Evolutionary conservation across 2,797 vertebrate species (phyloP), one percentile per base, ranked within the genome.

Genomic region (Hirundo rustica): DNA sequence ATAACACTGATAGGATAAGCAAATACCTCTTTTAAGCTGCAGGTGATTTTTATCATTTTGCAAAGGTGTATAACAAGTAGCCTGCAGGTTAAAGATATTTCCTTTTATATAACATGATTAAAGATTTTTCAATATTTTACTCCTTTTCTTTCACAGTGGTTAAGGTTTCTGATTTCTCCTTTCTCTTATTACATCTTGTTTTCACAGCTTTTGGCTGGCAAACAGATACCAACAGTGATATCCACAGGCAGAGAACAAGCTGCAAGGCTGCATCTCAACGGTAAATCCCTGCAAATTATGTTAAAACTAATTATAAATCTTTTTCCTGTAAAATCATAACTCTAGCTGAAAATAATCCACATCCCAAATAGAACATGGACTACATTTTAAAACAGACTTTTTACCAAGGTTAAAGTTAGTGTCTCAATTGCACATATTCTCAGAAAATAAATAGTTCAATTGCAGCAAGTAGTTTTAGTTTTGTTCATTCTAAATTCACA

Each of bases 221-320:
- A 96, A 78, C 66, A 77, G 82, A 91, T 80, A 86, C 83, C 74
- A 67, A 68, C 51, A 67, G 58, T 50, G 82, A 94, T 93, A 93
- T 67, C 74, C 66, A 93, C 44, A 48, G 82, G 79, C 91, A 91
- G 78, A 48, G 75, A 95, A 74, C 44, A 91, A 93, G 50, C 65
- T 92, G 74, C 66, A 88, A 93, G 87, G 81, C 79, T 93, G 74
- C 57, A 95, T 71, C 67, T 90, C 93, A 80, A 95, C 0, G 4
- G 77, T 64, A 96, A 96, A 94, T 90, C 93, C 83, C 88, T 95
- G 88, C 42, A 95, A 95, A 94, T 95, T 95, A 97, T 45, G 48
- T 90, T 89, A 95, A 95, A 94, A 89, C 80, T 96, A 96, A 95
- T 96, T 96, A 95, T 79, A 94, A 95, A 95, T 92, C 65, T 95